Evolutionary conservation across 2,797 vertebrate genomes (phyloP).

Genomic region (Prunella strophiata): DNA sequence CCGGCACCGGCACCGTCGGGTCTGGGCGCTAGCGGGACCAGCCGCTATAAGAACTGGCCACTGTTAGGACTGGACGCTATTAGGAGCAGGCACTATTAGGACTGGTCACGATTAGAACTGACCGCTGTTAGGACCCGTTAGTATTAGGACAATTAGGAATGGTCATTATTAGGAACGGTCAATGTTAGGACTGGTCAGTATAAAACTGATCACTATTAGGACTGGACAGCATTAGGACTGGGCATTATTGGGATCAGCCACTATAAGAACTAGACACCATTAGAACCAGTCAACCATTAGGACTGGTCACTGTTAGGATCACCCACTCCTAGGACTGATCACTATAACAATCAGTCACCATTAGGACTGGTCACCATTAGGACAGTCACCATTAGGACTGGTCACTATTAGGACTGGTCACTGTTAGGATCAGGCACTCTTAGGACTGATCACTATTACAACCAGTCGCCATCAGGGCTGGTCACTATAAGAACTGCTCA

Average conservation of each 20-base stretch:
- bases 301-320: fast-evolving
- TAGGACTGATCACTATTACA: fast-evolving
- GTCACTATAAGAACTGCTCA: fast-evolving
- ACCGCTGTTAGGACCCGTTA: fast-evolving
- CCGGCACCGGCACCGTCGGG: background rate
- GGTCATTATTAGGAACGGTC: fast-evolving
- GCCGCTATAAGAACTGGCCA: fast-evolving
- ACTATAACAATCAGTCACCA: fast-evolving
- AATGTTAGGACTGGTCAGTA: fast-evolving
- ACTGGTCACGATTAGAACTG: fast-evolving
- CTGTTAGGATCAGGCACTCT: fast-evolving
- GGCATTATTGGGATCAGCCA: fast-evolving
- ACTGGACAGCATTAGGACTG: fast-evolving
- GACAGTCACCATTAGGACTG: fast-evolving
- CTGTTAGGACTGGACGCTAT: fast-evolving
- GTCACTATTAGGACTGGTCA: fast-evolving
- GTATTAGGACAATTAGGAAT: fast-evolving
- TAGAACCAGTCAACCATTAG: no score
- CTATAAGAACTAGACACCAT: background rate
- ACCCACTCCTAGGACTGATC: fast-evolving
- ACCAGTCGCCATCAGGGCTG: fast-evolving
- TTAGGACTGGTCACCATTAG: fast-evolving
- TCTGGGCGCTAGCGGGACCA: fast-evolving
- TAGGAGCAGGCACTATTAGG: fast-evolving
- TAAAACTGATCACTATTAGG: fast-evolving